Conservation (phyloP, 2,113 vertebrate species). For the Thymallus thymallus region DNA sequence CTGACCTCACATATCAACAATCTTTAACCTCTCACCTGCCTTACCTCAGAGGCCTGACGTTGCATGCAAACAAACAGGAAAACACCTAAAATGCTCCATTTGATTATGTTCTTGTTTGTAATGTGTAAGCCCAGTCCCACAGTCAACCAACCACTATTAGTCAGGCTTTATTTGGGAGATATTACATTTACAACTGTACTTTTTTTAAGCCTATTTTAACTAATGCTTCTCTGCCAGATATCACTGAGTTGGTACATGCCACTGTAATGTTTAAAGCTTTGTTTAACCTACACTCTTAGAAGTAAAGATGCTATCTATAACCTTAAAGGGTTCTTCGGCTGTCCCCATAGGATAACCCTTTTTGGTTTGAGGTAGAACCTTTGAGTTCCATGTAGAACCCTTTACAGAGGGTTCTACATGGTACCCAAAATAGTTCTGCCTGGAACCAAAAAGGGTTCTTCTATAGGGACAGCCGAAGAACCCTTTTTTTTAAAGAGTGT, state of each 20-base stretch:
- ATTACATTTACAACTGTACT: slow-evolving; percentile 27
- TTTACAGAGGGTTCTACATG: too few species aligned
- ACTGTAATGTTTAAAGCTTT: slow-evolving; percentile 15
- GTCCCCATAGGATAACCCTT: too few species aligned
- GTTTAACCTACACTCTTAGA: too few species aligned
- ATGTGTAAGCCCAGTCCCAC: neutral
- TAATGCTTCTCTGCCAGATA: slow-evolving; percentile 47
- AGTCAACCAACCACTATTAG: neutral
- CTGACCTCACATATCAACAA: slow-evolving; percentile 5
- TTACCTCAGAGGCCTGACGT: neutral
- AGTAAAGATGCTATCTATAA: too few species aligned
- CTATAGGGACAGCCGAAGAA: too few species aligned
- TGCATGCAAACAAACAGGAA: neutral
- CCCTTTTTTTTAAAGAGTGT: too few species aligned
- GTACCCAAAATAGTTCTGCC: too few species aligned
- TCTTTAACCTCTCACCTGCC: slow-evolving; percentile 21
- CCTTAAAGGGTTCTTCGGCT: too few species aligned
- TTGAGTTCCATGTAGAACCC: too few species aligned
- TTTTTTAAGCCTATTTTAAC: slow-evolving; percentile 19
- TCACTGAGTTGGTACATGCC: slow-evolving; percentile 37
- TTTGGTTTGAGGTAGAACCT: too few species aligned
- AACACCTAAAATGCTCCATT: neutral
- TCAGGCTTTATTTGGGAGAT: neutral
- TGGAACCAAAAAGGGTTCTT: too few species aligned
- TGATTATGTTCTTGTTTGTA: neutral